A percentile compares a stretch with the other conserved stretches of the same genome.
phyloP scores from a whole-genome alignment of 2,888 invertebrate species.

The Lingula anatina region DNA sequence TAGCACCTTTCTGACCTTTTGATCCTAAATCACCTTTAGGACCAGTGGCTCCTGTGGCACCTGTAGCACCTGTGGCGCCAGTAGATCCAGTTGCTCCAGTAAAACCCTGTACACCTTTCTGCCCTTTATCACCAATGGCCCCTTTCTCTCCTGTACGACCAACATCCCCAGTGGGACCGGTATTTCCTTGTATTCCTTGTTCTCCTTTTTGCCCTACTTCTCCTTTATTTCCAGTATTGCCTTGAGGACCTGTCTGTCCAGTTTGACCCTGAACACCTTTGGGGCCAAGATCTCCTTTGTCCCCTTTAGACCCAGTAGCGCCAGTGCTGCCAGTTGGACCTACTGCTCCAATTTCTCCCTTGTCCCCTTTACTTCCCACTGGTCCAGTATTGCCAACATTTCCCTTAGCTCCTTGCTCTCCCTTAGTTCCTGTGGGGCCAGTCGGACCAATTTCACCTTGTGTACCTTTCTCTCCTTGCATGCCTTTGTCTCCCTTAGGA shows the following conservation, averaged over 20 bases:
- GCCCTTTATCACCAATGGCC: slow-evolving; percentile 17
- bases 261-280: slow-evolving; percentile 5
- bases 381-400: slow-evolving; percentile 1
- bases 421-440: slow-evolving; percentile 6
- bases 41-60: too few relatives aligned
- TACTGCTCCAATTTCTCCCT: slow-evolving; percentile 3
- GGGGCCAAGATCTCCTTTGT: slow-evolving; percentile 7
- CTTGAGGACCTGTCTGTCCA: slow-evolving; percentile 6
- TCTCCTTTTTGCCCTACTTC: slow-evolving; percentile 10
- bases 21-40: slow-evolving; percentile 7
- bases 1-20: too few relatives aligned
- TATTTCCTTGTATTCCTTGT: slow-evolving; percentile 7
- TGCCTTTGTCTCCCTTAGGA: slow-evolving; percentile 8
- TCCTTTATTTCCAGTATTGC: slow-evolving; percentile 1
- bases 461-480: slow-evolving; percentile 5
- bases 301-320: slow-evolving; percentile 5
- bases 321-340: slow-evolving; percentile 7
- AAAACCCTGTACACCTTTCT: slow-evolving; percentile 2
- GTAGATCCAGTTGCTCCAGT: slow-evolving; percentile 65
- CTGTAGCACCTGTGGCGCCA: too few relatives aligned
- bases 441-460: slow-evolving; percentile 8
- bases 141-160: slow-evolving; percentile 55
- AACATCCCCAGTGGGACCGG: slow-evolving; percentile 61
- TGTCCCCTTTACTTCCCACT: slow-evolving; percentile 3
- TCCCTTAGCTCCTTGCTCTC: slow-evolving; percentile 8